Evolutionary conservation across 2,888 invertebrate species (phyloP).

Genomic region (Lycia hirtaria): DNA sequence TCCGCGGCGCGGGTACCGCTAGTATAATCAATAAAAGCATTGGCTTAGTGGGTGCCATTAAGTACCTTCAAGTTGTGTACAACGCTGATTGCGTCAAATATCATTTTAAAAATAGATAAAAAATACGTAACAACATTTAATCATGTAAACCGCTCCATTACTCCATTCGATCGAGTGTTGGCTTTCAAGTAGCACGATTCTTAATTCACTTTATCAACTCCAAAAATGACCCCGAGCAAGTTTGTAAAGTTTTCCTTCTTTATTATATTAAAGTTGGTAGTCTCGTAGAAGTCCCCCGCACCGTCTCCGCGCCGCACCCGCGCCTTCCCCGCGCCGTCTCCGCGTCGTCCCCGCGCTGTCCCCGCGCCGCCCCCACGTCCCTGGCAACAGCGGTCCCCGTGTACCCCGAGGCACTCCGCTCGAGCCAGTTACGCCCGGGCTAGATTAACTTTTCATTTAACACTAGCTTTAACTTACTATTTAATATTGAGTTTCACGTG

Average conservation of each 20-base stretch:
- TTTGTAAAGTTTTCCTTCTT: constrained; percentile 1
- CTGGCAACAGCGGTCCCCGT: constrained; percentile 4
- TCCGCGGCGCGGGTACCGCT: too few species aligned
- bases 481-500: not conserved
- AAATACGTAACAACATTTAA: too few species aligned
- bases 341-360: not conserved
- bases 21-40: too few species aligned
- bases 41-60: too few species aligned
- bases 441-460: constrained; percentile 15
- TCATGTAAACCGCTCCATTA: not conserved
- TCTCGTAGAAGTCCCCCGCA: not conserved
- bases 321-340: too few species aligned
- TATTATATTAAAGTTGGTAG: constrained; percentile 18
- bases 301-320: too few species aligned
- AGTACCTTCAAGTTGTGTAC: too few species aligned
- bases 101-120: too few species aligned
- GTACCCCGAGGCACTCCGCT: constrained; percentile 5
- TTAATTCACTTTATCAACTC: constrained; percentile 14
- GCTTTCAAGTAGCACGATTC: constrained; percentile 6
- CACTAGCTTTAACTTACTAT: not conserved
- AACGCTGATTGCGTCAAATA: too few species aligned
- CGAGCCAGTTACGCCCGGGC: not conserved
- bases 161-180: not conserved
- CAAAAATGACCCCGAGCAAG: constrained; percentile 4
- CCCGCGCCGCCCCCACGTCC: not conserved